Base-by-base conservation (phyloP, 2,888 invertebrate genomes). In the Andrena bicolor region DNA sequence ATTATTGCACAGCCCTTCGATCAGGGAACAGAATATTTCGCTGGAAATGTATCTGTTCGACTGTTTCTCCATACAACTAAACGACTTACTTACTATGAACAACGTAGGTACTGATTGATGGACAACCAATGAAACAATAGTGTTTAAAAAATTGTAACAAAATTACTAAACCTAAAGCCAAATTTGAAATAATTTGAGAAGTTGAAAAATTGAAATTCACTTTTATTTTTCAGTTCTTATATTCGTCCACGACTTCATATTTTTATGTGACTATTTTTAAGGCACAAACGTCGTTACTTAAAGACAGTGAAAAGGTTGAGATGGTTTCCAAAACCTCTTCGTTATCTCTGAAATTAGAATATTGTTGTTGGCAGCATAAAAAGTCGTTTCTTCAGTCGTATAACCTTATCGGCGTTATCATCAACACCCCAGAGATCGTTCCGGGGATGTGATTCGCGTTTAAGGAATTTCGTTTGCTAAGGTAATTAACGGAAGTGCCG, bases 401-500 rank as follows among this genome's bases (percentile, higher is more conserved):
- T 35, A 63, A 73, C 58, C 77, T 83, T 86, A 86, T 86, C 86
- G 63, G 76, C 63, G 85, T 88, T 76, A 88, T 88, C 82, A 85
- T 80, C 81, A 81, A 83, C 83, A 73, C 68, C 78, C 76, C 76
- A 74, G 79, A 68, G 66, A 83, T 79, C 71, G 78, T 80, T 68
- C 80, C 65, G 76, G 77, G 78, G 82, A 80, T 65, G 72, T 77
- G 80, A 86, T 87, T 88, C 77, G 72, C 83, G 80, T 88, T 91
- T 90, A 91, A 90, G 81, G 86, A 88, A 89, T 16, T 41, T 41
- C 41, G 16, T 41, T 16, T 41, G 41, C 41, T 41, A 1, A 41
- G 13, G 41, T 91, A 91, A 92, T 92, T 92, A 92, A 92, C 90
- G 89, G 4, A 41, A 41, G 41, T 41, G 41, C 32, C 80, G 58